phyloP scores from a whole-genome alignment of 2,888 invertebrate species.

The Marronus borbonicus region DNA sequence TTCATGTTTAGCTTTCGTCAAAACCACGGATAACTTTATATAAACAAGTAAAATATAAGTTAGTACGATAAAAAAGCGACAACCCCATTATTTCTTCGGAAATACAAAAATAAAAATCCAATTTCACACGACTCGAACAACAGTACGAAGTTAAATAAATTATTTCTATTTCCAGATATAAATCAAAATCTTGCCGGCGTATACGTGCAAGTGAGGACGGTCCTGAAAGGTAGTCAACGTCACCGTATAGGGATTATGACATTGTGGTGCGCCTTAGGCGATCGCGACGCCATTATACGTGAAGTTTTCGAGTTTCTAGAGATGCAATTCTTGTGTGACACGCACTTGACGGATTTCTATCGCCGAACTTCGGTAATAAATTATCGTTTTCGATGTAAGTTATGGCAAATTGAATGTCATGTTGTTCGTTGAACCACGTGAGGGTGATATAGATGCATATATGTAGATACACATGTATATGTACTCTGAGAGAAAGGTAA shows the following conservation, averaged over 20 bases:
- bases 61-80: no score
- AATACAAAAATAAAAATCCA: constrained; percentile 52
- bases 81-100: neutral
- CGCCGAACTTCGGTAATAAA: constrained; percentile 58
- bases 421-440: neutral
- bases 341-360: constrained; percentile 56
- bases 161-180: constrained; percentile 55
- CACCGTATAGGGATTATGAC: neutral
- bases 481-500: no score
- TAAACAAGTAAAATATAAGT: no score
- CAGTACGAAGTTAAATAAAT: constrained; percentile 55
- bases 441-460: no score
- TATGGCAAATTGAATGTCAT: constrained; percentile 62
- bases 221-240: constrained; percentile 37
- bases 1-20: no score
- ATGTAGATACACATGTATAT: no score
- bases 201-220: constrained; percentile 23
- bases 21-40: no score
- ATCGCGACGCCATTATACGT: constrained; percentile 52
- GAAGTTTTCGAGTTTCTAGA: constrained; percentile 54
- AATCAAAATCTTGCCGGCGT: constrained; percentile 53
- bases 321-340: constrained; percentile 59
- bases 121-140: constrained; percentile 46
- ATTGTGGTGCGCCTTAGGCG: constrained; percentile 16
- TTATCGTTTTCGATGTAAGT: constrained; percentile 56